Evolutionary conservation across 1,140 invertebrate species (phyloP).

Genomic region (Drusus annulatus): DNA sequence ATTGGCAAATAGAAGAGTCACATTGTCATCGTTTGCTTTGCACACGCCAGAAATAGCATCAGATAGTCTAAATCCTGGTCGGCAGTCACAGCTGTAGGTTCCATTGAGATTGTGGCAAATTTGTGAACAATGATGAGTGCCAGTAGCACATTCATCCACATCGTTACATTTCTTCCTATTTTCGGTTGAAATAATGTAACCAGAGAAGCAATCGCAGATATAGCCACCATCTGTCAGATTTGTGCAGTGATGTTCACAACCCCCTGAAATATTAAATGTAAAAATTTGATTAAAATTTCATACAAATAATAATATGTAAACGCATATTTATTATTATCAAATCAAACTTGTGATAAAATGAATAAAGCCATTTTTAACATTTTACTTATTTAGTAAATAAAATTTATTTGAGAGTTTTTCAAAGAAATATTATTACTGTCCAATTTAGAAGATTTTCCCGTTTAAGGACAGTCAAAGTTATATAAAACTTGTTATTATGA

Average conservation of each 20-base stretch:
- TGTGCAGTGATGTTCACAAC: conserved; percentile 93
- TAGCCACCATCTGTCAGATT: conserved; percentile 88
- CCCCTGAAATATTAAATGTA: conserved; percentile 73
- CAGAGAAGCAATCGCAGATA: conserved; percentile 90
- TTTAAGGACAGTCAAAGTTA: too few relatives aligned
- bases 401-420: too few relatives aligned
- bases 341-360: too few relatives aligned
- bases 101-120: conserved; percentile 94
- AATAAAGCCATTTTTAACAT: too few relatives aligned
- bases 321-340: too few relatives aligned
- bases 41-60: conserved; percentile 88
- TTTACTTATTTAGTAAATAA: too few relatives aligned
- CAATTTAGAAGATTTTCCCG: too few relatives aligned
- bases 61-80: conserved; percentile 84
- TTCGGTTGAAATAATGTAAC: conserved; percentile 84
- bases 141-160: conserved; percentile 91
- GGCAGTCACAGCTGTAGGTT: conserved; percentile 90
- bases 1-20: conserved; percentile 81
- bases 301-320: too few relatives aligned
- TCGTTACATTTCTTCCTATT: conserved; percentile 88
- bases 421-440: too few relatives aligned
- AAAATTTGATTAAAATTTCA: too few relatives aligned
- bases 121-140: conserved; percentile 92
- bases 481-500: too few relatives aligned
- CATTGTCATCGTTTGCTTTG: conserved; percentile 77